Conservation (phyloP, 2,888 invertebrate genomes). For the Zaprionus lineosus region DNA sequence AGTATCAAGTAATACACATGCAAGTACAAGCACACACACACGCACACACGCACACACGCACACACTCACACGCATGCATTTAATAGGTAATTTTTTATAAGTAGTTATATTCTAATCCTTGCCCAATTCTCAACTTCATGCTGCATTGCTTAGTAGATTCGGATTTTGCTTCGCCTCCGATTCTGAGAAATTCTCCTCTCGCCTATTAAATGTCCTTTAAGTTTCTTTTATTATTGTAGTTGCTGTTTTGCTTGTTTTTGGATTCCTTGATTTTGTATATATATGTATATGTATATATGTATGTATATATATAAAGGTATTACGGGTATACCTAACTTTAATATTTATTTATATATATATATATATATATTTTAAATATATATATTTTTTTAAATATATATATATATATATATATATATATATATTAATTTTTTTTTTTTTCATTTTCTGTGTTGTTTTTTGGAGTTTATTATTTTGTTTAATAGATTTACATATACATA, state of each 20-base stretch:
- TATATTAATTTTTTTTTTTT: slow-evolving; percentile 37
- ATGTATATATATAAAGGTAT: slow-evolving; percentile 21
- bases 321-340: no score
- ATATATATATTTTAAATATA: slow-evolving; percentile 20
- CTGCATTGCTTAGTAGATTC: slow-evolving; percentile 53
- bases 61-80: slow-evolving; percentile 17
- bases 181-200: no score
- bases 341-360: slow-evolving; percentile 21
- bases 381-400: slow-evolving; percentile 34
- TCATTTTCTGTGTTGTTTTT: slow-evolving; percentile 24
- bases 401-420: slow-evolving; percentile 37
- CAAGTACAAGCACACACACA: no score
- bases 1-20: slow-evolving; percentile 24
- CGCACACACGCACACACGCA: slow-evolving; percentile 5
- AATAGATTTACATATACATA: slow-evolving; percentile 9
- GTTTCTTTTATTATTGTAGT: not conserved
- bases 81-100: slow-evolving; percentile 14
- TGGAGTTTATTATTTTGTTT: slow-evolving; percentile 13
- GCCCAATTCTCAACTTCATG: slow-evolving; percentile 43
- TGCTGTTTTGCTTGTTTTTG: slow-evolving; percentile 1
- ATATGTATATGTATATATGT: not conserved
- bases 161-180: not conserved
- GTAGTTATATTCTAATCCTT: slow-evolving; percentile 14
- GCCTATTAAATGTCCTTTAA: no score
- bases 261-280: not conserved